Conservation (phyloP, 2,888 invertebrate genomes). For the Tupiocoris notatus region DNA sequence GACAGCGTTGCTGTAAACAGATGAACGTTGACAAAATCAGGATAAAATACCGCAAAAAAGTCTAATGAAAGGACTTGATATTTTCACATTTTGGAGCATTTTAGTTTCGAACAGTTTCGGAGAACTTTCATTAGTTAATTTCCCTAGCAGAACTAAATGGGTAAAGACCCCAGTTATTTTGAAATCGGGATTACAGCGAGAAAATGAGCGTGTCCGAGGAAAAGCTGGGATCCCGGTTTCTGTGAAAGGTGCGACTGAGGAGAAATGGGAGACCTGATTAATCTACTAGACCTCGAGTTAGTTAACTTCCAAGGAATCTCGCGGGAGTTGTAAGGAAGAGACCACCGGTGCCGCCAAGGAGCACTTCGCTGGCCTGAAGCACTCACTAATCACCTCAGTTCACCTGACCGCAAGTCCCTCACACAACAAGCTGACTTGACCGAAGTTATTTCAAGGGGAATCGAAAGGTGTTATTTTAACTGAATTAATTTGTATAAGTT, state of each 20-base stretch:
- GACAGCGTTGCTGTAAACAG: too few relatives aligned
- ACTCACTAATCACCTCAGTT: background rate
- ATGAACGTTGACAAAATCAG: background rate
- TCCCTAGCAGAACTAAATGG: too few relatives aligned
- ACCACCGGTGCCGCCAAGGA: background rate
- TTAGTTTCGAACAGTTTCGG: too few relatives aligned
- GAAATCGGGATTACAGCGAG: too few relatives aligned
- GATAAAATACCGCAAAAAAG: background rate
- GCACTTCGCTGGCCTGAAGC: background rate
- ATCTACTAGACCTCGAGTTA: background rate
- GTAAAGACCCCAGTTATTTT: background rate
- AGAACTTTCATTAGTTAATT: too few relatives aligned
- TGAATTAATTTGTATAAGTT: too few relatives aligned
- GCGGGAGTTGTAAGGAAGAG: background rate
- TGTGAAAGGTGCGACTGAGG: too few relatives aligned
- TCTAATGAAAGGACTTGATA: too few relatives aligned
- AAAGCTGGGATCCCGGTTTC: too few relatives aligned
- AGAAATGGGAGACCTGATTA: background rate
- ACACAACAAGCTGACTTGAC: background rate
- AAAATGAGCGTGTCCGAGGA: background rate
- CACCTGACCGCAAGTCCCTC: background rate
- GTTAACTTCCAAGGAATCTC: background rate
- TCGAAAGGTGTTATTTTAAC: too few relatives aligned
- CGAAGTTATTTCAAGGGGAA: too few relatives aligned
- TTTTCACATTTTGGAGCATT: too few relatives aligned